phyloP scores from a whole-genome alignment of 2,113 vertebrate species.

The Sinosuthora webbiana region DNA sequence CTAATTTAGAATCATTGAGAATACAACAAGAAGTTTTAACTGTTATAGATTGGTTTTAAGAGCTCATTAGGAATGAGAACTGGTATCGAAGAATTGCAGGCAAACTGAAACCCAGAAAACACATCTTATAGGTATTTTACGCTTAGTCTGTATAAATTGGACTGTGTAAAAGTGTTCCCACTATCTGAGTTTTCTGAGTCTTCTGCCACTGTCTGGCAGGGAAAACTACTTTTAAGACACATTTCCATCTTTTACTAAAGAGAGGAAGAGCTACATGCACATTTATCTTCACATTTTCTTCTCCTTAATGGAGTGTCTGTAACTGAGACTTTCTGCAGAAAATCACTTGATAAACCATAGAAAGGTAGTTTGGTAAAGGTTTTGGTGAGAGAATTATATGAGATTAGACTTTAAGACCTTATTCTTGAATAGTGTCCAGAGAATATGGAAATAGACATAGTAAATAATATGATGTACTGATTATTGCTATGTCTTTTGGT shows the following conservation, averaged over 20 bases:
- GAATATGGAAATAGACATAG: neutral
- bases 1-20: neutral
- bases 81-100: neutral
- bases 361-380: neutral
- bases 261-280: neutral
- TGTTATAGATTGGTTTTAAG: neutral
- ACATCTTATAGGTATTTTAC: neutral
- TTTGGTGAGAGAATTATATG: neutral
- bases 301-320: neutral
- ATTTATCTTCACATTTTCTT: neutral
- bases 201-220: neutral
- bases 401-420: neutral
- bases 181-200: neutral
- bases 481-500: neutral
- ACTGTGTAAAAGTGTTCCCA: neutral
- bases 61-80: neutral
- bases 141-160: neutral
- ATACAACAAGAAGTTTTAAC: neutral
- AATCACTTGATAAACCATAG: neutral
- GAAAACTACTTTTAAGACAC: neutral
- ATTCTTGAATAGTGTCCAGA: neutral
- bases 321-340: neutral
- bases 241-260: neutral
- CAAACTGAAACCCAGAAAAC: neutral
- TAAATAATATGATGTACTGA: neutral